phyloP scores from a whole-genome alignment of 2,888 invertebrate species.

The Philonicus albiceps region DNA sequence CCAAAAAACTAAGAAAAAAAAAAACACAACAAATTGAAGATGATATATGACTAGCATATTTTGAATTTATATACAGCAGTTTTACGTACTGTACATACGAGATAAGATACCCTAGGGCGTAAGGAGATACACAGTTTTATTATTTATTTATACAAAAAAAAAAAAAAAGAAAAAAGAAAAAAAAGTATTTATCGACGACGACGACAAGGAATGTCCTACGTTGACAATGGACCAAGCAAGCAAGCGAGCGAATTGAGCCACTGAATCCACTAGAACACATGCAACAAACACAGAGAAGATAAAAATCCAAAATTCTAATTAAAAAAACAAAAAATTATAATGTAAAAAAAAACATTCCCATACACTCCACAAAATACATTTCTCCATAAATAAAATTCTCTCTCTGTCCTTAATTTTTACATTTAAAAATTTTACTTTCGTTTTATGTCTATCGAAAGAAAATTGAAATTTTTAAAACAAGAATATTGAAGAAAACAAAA shows the following conservation, averaged over 20 bases:
- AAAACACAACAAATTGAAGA: not conserved
- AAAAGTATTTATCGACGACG: conserved; percentile 13
- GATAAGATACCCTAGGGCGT: conserved; percentile 6
- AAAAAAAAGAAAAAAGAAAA: too few relatives aligned
- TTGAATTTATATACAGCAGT: conserved; percentile 41
- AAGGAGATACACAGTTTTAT: conserved; percentile 39
- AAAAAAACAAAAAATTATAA: not conserved
- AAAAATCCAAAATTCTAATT: not conserved
- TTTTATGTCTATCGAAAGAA: not conserved
- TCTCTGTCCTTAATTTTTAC: not conserved
- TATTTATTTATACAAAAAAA: conserved; percentile 38
- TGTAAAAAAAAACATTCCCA: not conserved
- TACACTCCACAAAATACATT: not conserved
- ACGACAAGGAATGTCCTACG: conserved; percentile 33
- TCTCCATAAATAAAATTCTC: not conserved
- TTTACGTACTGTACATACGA: conserved; percentile 34
- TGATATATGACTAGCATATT: conserved; percentile 34
- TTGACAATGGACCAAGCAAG: conserved; percentile 37
- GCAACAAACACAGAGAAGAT: not conserved
- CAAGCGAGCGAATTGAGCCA: conserved; percentile 19
- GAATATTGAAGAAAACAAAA: not conserved
- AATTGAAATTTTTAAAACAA: too few relatives aligned
- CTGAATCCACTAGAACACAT: not conserved
- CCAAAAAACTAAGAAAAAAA: not conserved
- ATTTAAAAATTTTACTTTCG: not conserved